Evolutionary conservation across 2,113 vertebrate genomes (phyloP).

Genomic region (Brachyistius frenatus): DNA sequence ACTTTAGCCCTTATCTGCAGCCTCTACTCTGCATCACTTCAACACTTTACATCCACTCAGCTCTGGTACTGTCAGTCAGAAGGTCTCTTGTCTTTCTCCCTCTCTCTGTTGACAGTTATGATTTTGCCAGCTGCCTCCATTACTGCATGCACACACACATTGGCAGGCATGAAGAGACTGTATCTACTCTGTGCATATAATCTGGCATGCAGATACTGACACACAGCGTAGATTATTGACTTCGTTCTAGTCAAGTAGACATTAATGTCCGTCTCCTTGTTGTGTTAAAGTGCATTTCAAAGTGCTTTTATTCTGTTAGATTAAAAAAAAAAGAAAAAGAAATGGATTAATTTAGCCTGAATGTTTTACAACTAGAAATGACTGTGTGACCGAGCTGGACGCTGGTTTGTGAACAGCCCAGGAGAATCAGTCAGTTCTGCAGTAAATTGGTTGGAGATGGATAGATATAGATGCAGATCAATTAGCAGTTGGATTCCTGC

Average conservation of each 20-base stretch:
- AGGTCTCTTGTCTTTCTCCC: constrained; percentile 45
- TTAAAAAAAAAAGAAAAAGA: constrained; percentile 7
- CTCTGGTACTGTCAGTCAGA: constrained; percentile 40
- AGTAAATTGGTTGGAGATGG: background rate
- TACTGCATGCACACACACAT: background rate
- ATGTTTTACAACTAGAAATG: background rate
- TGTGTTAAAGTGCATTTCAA: constrained; percentile 23
- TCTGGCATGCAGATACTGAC: background rate
- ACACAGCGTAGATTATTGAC: background rate
- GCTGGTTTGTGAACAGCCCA: background rate
- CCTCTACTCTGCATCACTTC: constrained; percentile 55
- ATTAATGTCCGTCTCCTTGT: constrained; percentile 1
- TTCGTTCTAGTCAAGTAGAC: constrained; percentile 3
- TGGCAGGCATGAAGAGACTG: background rate
- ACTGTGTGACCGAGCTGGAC: background rate
- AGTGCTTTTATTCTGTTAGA: background rate
- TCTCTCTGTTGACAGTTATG: constrained; percentile 42
- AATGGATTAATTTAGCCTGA: background rate
- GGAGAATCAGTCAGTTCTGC: background rate
- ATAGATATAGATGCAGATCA: background rate
- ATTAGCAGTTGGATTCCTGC: background rate
- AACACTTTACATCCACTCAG: constrained; percentile 54
- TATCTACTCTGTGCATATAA: constrained; percentile 3
- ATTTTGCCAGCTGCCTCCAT: constrained; percentile 41
- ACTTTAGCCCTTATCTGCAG: constrained; percentile 58